Conservation (phyloP, 2,888 invertebrate species). For the Heliothis peltigera region DNA sequence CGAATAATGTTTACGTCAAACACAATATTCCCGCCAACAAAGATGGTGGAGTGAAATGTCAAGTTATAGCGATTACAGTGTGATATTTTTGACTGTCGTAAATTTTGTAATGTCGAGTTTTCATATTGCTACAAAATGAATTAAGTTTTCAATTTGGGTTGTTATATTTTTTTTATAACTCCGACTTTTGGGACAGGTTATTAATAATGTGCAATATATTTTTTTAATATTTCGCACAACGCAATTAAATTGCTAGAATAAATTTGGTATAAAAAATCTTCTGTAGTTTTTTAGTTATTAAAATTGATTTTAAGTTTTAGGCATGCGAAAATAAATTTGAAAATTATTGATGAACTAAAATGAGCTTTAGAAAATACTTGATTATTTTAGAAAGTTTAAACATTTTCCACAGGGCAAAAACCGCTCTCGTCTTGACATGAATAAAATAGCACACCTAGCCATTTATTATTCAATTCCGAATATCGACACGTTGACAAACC, state of each 20-base stretch:
- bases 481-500: conserved; percentile 72
- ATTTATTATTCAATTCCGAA: conserved; percentile 64
- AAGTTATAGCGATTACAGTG: conserved; percentile 55
- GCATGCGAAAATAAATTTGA: no score
- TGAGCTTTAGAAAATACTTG: background rate
- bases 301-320: no score
- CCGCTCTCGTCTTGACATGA: conserved; percentile 29
- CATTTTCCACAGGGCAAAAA: conserved; percentile 4
- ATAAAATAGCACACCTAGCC: conserved; percentile 53
- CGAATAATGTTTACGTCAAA: conserved; percentile 85
- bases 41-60: conserved; percentile 77
- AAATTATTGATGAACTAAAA: no score
- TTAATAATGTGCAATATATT: background rate
- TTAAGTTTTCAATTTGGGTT: conserved; percentile 4
- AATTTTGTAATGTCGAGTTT: conserved; percentile 13
- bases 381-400: background rate
- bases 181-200: background rate
- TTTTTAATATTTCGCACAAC: background rate
- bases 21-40: conserved; percentile 79
- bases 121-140: conserved; percentile 10
- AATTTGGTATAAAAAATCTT: no score
- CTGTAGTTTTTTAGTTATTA: no score
- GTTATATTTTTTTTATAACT: conserved; percentile 6
- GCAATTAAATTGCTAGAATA: background rate
- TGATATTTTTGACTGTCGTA: conserved; percentile 30